phyloP scores from a whole-genome alignment of 2,888 invertebrate genomes.

The Nomada flava region DNA sequence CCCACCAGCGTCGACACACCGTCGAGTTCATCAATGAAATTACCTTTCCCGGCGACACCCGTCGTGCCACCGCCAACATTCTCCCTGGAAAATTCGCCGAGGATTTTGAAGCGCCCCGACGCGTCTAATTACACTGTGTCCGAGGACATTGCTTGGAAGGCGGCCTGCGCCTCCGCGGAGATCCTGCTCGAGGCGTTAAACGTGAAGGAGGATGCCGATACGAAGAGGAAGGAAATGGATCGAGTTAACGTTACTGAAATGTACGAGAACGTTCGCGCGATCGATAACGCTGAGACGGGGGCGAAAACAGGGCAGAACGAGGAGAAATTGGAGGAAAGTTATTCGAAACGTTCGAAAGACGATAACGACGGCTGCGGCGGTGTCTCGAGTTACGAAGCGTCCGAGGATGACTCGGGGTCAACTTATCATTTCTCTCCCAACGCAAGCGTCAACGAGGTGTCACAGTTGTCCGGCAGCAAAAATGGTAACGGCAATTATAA shows the following conservation, averaged over 20 bases:
- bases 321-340: conserved; percentile 11
- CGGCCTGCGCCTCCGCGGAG: conserved; percentile 81
- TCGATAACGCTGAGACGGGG: neutral
- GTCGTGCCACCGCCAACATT: conserved; percentile 62
- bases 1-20: conserved; percentile 50
- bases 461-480: conserved; percentile 57
- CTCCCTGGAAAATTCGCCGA: conserved; percentile 66
- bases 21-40: conserved; percentile 55
- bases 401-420: conserved; percentile 77
- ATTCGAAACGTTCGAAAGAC: conserved; percentile 41
- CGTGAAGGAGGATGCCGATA: conserved; percentile 65
- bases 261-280: conserved; percentile 4
- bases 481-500: conserved; percentile 55
- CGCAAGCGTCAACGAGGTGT: conserved; percentile 47
- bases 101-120: conserved; percentile 61
- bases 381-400: conserved; percentile 74
- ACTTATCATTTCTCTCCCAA: conserved; percentile 65
- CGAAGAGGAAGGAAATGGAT: conserved; percentile 9
- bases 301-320: neutral
- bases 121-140: conserved; percentile 51
- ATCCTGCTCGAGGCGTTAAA: conserved; percentile 78
- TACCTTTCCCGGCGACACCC: conserved; percentile 64
- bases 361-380: conserved; percentile 46
- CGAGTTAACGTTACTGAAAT: neutral
- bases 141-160: conserved; percentile 79